Evolutionary conservation across 2,113 vertebrate species (phyloP), one percentile per base, ranked within the genome.

Genomic region (Aspiorhynchus laticeps): DNA sequence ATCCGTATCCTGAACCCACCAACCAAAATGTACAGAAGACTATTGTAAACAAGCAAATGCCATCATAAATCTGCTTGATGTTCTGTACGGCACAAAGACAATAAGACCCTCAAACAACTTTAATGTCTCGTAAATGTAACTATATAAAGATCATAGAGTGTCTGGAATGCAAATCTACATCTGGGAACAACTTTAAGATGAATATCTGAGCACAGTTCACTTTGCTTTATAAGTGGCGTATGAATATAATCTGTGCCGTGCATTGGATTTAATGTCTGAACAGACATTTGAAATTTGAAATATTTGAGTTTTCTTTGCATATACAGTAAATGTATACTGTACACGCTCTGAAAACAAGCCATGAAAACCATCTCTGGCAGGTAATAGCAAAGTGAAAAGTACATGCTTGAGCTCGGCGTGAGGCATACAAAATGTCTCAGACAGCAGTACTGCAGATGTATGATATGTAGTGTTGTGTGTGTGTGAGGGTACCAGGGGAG

Each of bases 101-200:
- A 81, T 80, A 71, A 21, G 8, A 78, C 80, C 87, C 48, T 83
- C 77, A 28, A 73, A 51, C 69, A 61, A n/a, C 80, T 89, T 83
- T 81, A 91, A 83, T 63, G 88, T 79, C 87, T 92, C 67, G 28
- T 91, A 88, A 92, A 92, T 17, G 0, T 17, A 59, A 87, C 73
- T 3, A 77, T 91, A 91, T 86, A 91, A 85, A 85, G 89, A 56
- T 71, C 82, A 80, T 88, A 43, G 48, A 41, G 71, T 36, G 90
- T 83, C 89, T 88, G 91, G 91, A 90, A 93, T 91, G 89, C 83
- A 83, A 69, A 84, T 91, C 91, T 89, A 61, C 87, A 87, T 91
- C 88, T 92, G 91, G 91, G 89, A 91, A 91, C 53, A 36, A 90
- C 91, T 92, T 92, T 90, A 88, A 90, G 90, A 85, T 89, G 78